These are phyloP conservation scores for Calypte anna DNA, from an alignment of 2,113 vertebrate genomes.

Conservation along the genomic window DNA sequence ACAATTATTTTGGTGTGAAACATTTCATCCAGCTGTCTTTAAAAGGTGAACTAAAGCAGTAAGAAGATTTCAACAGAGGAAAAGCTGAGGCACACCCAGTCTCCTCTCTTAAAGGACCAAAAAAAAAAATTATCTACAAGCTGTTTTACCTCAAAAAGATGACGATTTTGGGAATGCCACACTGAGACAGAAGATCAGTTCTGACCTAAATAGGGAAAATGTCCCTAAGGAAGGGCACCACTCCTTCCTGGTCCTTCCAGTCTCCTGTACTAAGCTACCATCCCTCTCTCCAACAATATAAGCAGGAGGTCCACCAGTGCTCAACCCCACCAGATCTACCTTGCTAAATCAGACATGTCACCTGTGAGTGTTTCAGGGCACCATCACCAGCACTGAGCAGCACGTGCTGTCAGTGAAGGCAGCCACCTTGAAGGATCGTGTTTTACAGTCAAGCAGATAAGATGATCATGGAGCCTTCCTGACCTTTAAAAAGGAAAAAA, in stretches of 20 bases:
- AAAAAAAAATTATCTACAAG: background rate
- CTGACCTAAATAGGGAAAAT: background rate
- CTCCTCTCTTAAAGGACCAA: background rate
- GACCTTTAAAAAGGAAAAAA: background rate
- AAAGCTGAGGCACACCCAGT: background rate
- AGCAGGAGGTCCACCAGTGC: background rate
- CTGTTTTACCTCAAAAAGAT: background rate
- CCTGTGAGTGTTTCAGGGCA: background rate
- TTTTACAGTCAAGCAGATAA: background rate
- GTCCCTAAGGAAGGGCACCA: fast-evolving
- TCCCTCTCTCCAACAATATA: background rate
- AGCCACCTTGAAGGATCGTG: background rate
- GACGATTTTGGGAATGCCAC: background rate
- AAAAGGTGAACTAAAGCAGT: background rate
- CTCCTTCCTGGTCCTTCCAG: background rate
- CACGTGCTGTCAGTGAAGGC: background rate
- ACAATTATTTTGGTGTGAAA: fast-evolving
- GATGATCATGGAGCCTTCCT: background rate
- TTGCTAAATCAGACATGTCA: background rate
- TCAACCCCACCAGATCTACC: background rate
- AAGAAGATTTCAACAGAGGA: background rate
- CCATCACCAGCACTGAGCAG: fast-evolving
- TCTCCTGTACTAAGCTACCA: background rate
- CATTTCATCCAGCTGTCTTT: background rate
- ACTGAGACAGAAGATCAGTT: background rate